Conservation (phyloP, 2,113 vertebrate genomes). For the Elgaria multicarinata region DNA sequence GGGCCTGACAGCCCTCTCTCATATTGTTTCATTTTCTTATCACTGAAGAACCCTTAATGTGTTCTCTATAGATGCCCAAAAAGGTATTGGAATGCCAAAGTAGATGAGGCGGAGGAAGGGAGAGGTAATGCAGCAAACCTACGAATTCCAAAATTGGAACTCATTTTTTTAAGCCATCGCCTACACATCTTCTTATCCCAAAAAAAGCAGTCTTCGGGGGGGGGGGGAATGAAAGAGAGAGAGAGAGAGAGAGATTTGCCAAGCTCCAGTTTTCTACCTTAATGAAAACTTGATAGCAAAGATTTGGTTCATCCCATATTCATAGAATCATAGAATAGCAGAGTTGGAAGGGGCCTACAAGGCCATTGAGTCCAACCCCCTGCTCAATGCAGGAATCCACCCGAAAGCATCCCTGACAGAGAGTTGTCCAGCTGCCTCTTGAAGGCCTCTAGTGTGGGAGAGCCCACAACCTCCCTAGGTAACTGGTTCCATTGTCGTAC, state of each 20-base stretch:
- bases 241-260: too few species aligned
- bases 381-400: too few species aligned
- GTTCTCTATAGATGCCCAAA: slow-evolving; percentile 46
- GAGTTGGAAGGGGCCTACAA: too few species aligned
- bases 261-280: not conserved
- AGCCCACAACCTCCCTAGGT: too few species aligned
- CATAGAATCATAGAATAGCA: too few species aligned
- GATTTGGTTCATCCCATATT: not conserved
- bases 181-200: not conserved
- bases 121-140: not conserved
- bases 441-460: too few species aligned
- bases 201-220: too few species aligned
- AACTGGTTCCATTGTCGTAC: too few species aligned
- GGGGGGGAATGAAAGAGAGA: too few species aligned
- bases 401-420: too few species aligned
- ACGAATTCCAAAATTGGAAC: not conserved
- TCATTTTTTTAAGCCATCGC: not conserved
- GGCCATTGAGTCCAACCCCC: too few species aligned
- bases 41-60: slow-evolving; percentile 65
- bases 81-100: slow-evolving; percentile 18
- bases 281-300: not conserved
- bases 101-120: not conserved
- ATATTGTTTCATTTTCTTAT: slow-evolving; percentile 72
- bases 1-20: slow-evolving; percentile 70
- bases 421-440: too few species aligned